Evolutionary conservation across 2,888 invertebrate genomes (phyloP), one percentile per base, ranked within the genome.

Genomic region (Hybos culiciformis): DNA sequence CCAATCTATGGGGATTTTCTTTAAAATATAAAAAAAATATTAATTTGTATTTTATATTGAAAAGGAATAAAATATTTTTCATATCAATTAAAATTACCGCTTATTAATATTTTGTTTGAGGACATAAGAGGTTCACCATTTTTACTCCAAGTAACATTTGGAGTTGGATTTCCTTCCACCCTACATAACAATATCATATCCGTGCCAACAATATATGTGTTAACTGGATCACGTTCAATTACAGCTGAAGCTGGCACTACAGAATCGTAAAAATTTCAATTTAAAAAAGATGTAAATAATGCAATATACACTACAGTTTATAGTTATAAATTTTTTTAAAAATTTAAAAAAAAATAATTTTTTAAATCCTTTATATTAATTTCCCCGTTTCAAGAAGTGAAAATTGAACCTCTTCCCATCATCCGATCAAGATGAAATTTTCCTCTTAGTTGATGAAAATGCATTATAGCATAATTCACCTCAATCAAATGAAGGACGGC

Each of bases 71-170:
- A 14, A 20, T 11, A 11, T 26, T 14, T 23, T n/a, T 19, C n/a
- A n/a, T 11, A 34, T 15, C 9, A 34, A 34, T 5, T 4, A 1
- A 12, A 37, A 55, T 58, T 66, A 84, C 85, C 78, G 52, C 78
- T 74, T 52, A 83, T 74, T 54, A 73, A 70, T 43, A 79, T 67
- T 48, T 77, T 73, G 41, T 75, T 74, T 42, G 70, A 70, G 21
- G 71, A 53, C 20, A 54, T 47, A 12, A 88, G 56, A 3, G 66
- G 69, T 23, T 64, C 62, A 37, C 78, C 75, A 59, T 91, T 80
- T 64, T 86, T 88, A 61, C 75, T 82, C 92, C 92, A 93, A 45
- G 73, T 68, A 4, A 90, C 81, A 49, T 71, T 69, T 4, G 88
- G 87, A 42, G 70, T 66, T 1, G 88, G 88, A 63, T 78, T 78